Conservation (phyloP, 2,797 vertebrate genomes). For the Falco rusticolus region DNA sequence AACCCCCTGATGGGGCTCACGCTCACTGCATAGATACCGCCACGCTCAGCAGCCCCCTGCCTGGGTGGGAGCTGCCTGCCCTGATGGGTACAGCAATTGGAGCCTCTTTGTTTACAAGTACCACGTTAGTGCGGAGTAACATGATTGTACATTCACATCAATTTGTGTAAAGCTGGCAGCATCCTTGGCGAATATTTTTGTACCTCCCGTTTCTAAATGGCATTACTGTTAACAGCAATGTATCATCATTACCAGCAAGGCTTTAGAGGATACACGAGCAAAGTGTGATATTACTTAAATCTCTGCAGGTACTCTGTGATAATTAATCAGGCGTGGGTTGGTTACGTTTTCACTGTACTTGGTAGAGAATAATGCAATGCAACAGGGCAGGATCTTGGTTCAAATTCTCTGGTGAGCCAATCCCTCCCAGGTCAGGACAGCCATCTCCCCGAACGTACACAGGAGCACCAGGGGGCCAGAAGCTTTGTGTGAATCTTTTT, state of each 20-base stretch:
- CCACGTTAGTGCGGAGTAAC: not conserved
- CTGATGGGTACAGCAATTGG: not conserved
- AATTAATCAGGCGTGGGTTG: not conserved
- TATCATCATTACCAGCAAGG: slow-evolving; percentile 29
- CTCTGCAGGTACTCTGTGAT: not conserved
- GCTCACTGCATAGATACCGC: accelerated
- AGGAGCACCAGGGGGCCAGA: accelerated
- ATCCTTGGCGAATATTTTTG: not conserved
- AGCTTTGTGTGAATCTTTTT: not conserved
- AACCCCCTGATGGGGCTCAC: not conserved
- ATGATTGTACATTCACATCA: not conserved
- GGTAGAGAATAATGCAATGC: not conserved
- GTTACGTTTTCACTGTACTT: not conserved
- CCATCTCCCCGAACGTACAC: accelerated
- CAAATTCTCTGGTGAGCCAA: not conserved
- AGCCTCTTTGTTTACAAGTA: not conserved
- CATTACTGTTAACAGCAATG: slow-evolving; percentile 18
- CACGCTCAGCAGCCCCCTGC: not conserved
- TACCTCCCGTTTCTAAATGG: slow-evolving; percentile 19
- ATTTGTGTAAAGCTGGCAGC: slow-evolving; percentile 16
- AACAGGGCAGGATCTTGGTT: not conserved
- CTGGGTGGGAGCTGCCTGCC: not conserved
- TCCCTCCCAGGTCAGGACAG: not conserved
- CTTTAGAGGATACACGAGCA: not conserved
- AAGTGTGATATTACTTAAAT: slow-evolving; percentile 13